Evolutionary conservation across 2,113 vertebrate species (phyloP).

Genomic region (Orthonyx spaldingii): DNA sequence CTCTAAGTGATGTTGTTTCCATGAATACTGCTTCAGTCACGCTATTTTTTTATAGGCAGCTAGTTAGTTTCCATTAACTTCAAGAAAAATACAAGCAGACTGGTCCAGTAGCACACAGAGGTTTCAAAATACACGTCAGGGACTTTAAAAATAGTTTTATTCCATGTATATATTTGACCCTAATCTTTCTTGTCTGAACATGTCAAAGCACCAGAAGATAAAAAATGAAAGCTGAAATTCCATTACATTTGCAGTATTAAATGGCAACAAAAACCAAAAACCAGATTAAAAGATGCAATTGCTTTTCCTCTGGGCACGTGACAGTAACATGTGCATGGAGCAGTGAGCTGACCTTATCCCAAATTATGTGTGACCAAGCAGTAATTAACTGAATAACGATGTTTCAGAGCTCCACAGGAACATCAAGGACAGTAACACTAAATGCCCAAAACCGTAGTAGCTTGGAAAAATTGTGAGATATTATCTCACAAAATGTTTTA

Average conservation of each 20-base stretch:
- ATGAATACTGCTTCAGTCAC: not conserved
- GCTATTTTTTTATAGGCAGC: not conserved
- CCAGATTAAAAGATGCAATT: conserved; percentile 1
- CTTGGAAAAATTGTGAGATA: not conserved
- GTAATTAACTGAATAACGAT: not conserved
- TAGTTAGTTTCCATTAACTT: not conserved
- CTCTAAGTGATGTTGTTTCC: not conserved
- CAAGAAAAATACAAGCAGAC: not conserved
- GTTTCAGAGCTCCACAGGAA: not conserved
- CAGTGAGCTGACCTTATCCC: not conserved
- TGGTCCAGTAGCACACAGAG: not conserved
- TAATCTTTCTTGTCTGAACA: not conserved
- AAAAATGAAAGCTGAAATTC: conserved; percentile 25
- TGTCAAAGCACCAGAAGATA: not conserved
- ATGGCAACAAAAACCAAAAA: not conserved
- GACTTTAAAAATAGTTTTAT: not conserved
- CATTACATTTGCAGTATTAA: conserved; percentile 16
- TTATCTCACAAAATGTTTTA: not conserved
- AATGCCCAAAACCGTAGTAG: not conserved
- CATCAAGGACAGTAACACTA: not conserved
- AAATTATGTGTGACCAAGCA: not conserved
- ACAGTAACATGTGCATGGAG: not conserved
- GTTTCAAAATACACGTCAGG: not conserved
- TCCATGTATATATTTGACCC: not conserved
- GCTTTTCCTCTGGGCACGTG: not conserved